Conservation (phyloP, 2,113 vertebrate species). For the Typhlomys cinereus region DNA sequence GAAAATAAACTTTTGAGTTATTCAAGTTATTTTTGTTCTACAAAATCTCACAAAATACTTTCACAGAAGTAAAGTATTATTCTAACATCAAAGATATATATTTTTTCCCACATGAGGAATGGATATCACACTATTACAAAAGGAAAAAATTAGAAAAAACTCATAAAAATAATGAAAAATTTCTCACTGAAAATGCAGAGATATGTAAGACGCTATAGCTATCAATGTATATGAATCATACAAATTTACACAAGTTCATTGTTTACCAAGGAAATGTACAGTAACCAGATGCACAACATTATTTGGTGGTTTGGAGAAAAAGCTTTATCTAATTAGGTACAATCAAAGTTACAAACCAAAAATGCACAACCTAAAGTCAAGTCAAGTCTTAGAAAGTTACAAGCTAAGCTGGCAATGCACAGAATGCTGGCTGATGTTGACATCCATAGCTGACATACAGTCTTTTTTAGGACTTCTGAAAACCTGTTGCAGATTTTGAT, state of each 20-base stretch:
- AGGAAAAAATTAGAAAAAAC: constrained; percentile 82
- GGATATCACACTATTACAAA: constrained; percentile 84
- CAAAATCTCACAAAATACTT: not conserved
- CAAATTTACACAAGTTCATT: constrained; percentile 99
- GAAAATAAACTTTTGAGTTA: not conserved
- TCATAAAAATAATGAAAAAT: constrained; percentile 97
- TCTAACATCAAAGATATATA: not conserved
- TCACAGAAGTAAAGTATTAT: not conserved
- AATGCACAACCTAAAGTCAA: constrained; percentile 92
- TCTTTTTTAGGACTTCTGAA: constrained; percentile 86
- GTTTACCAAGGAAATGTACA: constrained; percentile 97
- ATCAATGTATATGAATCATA: constrained; percentile 99
- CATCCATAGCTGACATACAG: constrained; percentile 89
- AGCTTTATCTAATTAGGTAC: constrained; percentile 91
- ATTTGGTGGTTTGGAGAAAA: constrained; percentile 92
- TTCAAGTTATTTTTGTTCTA: not conserved
- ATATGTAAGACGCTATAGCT: constrained; percentile 99
- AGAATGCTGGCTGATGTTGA: constrained; percentile 89
- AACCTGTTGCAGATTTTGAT: constrained; percentile 84
- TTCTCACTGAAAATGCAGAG: constrained; percentile 99
- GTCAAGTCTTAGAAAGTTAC: constrained; percentile 91
- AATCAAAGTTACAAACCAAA: constrained; percentile 91
- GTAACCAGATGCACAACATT: constrained; percentile 98
- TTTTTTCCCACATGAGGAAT: not conserved
- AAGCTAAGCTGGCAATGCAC: constrained; percentile 91